Base-by-base conservation (phyloP, 2,888 invertebrate genomes). In the Pseudococcus viburni region DNA sequence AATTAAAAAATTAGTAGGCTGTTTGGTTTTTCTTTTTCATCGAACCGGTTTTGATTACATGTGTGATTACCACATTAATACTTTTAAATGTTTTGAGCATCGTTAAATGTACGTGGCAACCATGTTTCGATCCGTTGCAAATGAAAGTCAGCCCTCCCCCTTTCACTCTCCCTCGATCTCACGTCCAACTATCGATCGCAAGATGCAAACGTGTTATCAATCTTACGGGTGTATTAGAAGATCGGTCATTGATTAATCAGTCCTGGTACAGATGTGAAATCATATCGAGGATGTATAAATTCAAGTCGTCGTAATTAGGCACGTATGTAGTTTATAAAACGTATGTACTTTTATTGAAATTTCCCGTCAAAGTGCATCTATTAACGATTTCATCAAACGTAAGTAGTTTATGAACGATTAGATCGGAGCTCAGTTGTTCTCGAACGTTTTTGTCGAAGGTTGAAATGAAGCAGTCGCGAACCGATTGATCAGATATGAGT, bases 1-100 rank as follows among this genome's bases (percentile, higher is more conserved):
- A 86, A 86, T 86, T 86, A 86, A 86, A 86, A 86, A 86, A 73
- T 86, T 68, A 68, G 68, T 68, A 80, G 86, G 59, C 86, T 86
- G 86, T 86, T 85, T 86, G 11, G 59, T 86, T 86, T 86, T 86
- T 68, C 19, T 86, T 64, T 85, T 64, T 64, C 42, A 19, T 19
- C 17, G 12, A 80, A 80, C 80, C 80, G 80, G 80, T 80, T 80
- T 42, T n/a, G 42, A 80, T 80, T 80, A 80, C 80, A 80, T 17
- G 80, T 42, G 80, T 80, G 42, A 80, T 80, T 80, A 80, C 80
- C 80, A 42, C 80, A 80, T 80, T 80, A 80, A 80, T 80, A 42
- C 42, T 80, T 73, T 33, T 80, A 80, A 80, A 80, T 42, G 42
- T 42, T 80, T 73, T 73, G 26, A 73, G 68, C 68, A 33, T 73